Evolutionary conservation across 2,797 vertebrate species (phyloP), one percentile per base, ranked within the genome.

Genomic region (Acestrorhynchus altus): DNA sequence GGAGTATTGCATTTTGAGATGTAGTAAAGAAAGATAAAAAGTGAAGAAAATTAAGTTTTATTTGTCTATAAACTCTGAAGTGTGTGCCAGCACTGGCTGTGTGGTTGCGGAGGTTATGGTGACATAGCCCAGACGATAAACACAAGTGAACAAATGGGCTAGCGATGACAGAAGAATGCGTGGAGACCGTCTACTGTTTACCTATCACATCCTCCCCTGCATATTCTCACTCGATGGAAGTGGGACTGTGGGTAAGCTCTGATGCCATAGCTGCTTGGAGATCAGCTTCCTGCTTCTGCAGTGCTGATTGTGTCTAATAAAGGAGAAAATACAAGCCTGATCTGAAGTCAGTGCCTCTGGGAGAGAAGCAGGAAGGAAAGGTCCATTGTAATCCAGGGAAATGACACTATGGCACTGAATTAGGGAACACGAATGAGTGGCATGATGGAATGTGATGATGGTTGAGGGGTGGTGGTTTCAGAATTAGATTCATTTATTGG

Each of bases 41-140:
- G 31, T 35, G 31, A 35, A 35, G 31, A 35, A 35, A 35, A 35
- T 35, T 2, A 35, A 35, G 31, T 35, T 35, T 35, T 35, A 35
- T 35, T 2, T 35, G 31, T 35, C 31, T 8, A 31, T 31, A n/a
- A 6, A 24, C 60, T 76, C 52, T 60, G 51, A 68, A 51, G 72
- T 57, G 59, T 51, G 40, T 65, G 81, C 49, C 80, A 80, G 64
- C 35, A 26, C 13, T 20, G 63, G 63, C 54, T 67, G 40, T 51
- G 26, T 57, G 56, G 56, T 57, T 57, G 56, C 56, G 22, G 16
- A 69, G 35, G 46, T 40, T 28, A 67, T 56, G 61, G 79, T 83
- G 70, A 85, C 67, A 81, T 44, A 77, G 79, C 67, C 59, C 66
- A 54, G 49, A 77, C 35, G 49, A 77, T 77, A 81, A 81, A 81